phyloP scores from a whole-genome alignment of 23 tunicate genomes.

The Halocynthia roretzi region DNA sequence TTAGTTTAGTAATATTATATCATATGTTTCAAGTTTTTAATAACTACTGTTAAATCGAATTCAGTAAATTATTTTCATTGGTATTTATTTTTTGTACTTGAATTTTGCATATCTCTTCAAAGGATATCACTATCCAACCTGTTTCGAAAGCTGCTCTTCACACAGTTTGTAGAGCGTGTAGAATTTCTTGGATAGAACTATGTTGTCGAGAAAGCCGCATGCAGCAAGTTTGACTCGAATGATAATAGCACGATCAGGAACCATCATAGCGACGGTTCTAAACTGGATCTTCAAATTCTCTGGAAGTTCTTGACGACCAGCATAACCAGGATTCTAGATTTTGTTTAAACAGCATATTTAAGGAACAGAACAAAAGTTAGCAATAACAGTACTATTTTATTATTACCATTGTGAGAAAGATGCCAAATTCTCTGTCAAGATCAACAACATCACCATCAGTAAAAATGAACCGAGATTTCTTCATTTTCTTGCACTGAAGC shows the following conservation, averaged over 20 bases:
- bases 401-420: constrained; percentile 75
- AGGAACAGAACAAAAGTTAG: background rate
- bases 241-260: constrained; percentile 88
- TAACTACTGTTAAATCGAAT: too few relatives aligned
- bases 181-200: constrained; percentile 66
- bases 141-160: constrained; percentile 86
- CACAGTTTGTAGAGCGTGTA: constrained; percentile 79
- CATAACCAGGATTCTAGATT: constrained; percentile 75
- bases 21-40: too few relatives aligned
- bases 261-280: constrained; percentile 94
- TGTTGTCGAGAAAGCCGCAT: constrained; percentile 73
- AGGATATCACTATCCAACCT: constrained; percentile 11
- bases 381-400: background rate
- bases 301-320: constrained; percentile 82
- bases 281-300: constrained; percentile 81
- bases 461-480: constrained; percentile 69
- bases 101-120: too few relatives aligned
- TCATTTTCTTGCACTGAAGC: constrained; percentile 88
- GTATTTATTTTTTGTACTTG: too few relatives aligned
- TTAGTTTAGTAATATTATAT: too few relatives aligned
- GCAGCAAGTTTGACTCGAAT: constrained; percentile 85
- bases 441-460: constrained; percentile 77
- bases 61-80: too few relatives aligned
- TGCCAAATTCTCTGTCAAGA: constrained; percentile 78
- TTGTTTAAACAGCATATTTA: background rate